Conservation (phyloP, 2,888 invertebrate genomes). For the Metellina segmentata region DNA sequence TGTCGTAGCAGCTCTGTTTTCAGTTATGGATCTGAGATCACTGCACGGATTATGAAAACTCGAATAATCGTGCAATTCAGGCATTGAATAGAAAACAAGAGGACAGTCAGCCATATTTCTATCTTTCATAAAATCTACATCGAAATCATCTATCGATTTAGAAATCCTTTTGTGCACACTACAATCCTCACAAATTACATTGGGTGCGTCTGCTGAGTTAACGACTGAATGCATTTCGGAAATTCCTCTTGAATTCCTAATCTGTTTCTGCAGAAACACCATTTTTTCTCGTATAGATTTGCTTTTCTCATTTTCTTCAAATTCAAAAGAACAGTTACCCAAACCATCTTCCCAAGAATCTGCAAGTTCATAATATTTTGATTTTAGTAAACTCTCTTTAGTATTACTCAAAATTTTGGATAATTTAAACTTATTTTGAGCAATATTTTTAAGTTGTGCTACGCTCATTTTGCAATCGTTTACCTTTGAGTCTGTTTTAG, state of each 20-base stretch:
- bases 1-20: background rate
- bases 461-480: background rate
- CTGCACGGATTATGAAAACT: constrained; percentile 35
- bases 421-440: background rate
- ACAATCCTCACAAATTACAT: background rate
- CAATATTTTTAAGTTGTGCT: background rate
- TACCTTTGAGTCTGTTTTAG: background rate
- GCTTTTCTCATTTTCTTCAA: background rate
- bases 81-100: constrained; percentile 78
- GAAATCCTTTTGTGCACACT: background rate
- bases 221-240: background rate
- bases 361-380: background rate
- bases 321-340: background rate
- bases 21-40: background rate
- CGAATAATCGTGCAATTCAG: constrained; percentile 69
- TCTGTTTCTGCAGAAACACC: background rate
- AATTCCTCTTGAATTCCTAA: background rate
- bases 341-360: background rate
- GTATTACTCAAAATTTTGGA: background rate
- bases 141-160: background rate
- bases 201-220: background rate
- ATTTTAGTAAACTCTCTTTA: background rate
- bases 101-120: background rate
- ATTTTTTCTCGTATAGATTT: background rate
- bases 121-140: constrained; percentile 23